Base-by-base conservation (phyloP, 2,797 vertebrate genomes). In the Pogoniulus pusillus region DNA sequence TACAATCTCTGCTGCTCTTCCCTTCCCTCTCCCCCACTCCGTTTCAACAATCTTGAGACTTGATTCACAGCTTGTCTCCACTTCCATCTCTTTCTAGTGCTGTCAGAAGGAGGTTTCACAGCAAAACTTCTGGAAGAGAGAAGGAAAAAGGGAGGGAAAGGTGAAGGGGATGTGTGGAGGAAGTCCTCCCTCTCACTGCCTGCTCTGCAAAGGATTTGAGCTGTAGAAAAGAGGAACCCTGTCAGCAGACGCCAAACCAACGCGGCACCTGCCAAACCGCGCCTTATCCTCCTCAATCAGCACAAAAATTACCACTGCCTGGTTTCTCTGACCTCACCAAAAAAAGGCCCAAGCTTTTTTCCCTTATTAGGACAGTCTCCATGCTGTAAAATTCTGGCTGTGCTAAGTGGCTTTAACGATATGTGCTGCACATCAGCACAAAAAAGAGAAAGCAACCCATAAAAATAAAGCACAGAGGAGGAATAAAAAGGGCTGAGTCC, bases 331-430 rank as follows among this genome's bases (percentile, higher is more conserved):
- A 95, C 95, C 95, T 97, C 97, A 96, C 95, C 96, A 93, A 84
- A 77, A 87, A 82, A 96, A 73, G 65, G 81, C n/a, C n/a, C 15
- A n/a, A 4, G 20, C 87, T 96, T 95, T 39, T 94, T 97, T 95
- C 55, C 98, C 97, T 97, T 98, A 98, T 98, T 98, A 97, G 97
- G 97, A 79, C 82, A 97, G 88, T 72, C 93, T 96, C 93, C 73
- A 93, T 1, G 62, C 86, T 82, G 58, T 84, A 90, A 90, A 95
- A 91, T 70, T 49, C 68, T 62, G 43, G 85, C 93, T 87, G 11
- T 90, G 94, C 66, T 85, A 93, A 95, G 80, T 30, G 82, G 82
- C 84, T 96, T 93, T 87, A 63, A 84, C 89, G 92, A 70, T 91
- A 96, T 96, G 92, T 96, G 95, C 90, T 94, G 89, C 59, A 96